Evolutionary conservation across 2,113 vertebrate species (phyloP).

Genomic region (Cephalopholis sonnerati): DNA sequence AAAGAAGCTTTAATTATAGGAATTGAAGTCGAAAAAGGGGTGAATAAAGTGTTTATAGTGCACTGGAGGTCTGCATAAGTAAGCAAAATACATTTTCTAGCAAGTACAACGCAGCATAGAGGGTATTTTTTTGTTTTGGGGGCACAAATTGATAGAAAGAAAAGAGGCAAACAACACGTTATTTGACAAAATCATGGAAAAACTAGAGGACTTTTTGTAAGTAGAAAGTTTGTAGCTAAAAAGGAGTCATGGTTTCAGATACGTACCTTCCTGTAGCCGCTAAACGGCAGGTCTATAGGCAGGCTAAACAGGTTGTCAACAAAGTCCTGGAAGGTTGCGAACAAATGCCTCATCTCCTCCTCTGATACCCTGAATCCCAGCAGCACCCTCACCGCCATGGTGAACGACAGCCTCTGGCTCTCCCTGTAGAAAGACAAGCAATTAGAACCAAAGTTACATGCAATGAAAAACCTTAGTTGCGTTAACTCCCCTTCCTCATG

Average conservation of each 20-base stretch:
- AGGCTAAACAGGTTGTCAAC: constrained; percentile 98
- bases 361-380: constrained; percentile 95
- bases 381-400: constrained; percentile 95
- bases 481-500: neutral
- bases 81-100: neutral
- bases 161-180: neutral
- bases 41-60: neutral
- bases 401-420: constrained; percentile 95
- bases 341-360: constrained; percentile 92
- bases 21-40: neutral
- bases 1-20: neutral
- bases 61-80: neutral
- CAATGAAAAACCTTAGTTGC: neutral
- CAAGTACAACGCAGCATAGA: neutral
- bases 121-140: neutral
- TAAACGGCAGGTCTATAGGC: constrained; percentile 96
- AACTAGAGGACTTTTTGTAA: neutral
- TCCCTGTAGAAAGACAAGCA: constrained; percentile 80
- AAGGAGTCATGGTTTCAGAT: neutral
- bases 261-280: constrained; percentile 94
- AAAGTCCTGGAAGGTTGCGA: constrained; percentile 95
- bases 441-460: neutral
- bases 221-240: neutral
- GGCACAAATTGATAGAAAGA: neutral
- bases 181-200: neutral